Conservation (phyloP, 2,888 invertebrate species). For the Molanna angustata region DNA sequence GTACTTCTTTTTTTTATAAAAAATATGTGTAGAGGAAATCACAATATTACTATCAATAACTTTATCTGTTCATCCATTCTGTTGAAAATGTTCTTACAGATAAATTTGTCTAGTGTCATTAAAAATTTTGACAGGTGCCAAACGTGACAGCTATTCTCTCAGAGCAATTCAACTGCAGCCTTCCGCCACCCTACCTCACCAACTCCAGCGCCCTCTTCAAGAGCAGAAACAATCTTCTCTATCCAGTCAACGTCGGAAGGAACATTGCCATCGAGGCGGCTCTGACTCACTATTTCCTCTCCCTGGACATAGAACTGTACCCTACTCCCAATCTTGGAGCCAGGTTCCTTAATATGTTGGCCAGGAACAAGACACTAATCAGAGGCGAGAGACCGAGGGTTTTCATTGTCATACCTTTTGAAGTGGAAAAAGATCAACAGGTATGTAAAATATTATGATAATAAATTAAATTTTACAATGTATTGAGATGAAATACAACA, state of each 20-base stretch:
- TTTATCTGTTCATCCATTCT: too few relatives aligned
- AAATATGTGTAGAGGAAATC: too few relatives aligned
- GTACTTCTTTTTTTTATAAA: too few relatives aligned
- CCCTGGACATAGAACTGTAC: constrained; percentile 77
- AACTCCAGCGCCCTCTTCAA: constrained; percentile 63
- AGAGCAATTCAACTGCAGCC: constrained; percentile 60
- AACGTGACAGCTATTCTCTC: constrained; percentile 52
- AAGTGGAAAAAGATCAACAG: constrained; percentile 56
- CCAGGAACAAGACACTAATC: constrained; percentile 56
- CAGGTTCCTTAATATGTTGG: constrained; percentile 71
- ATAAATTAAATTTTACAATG: too few relatives aligned
- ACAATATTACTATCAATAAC: too few relatives aligned
- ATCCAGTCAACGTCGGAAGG: constrained; percentile 76
- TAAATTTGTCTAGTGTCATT: too few relatives aligned
- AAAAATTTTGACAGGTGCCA: constrained; percentile 56
- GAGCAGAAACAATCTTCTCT: constrained; percentile 66
- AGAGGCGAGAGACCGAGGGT: constrained; percentile 56
- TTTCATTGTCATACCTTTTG: constrained; percentile 74
- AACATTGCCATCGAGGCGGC: constrained; percentile 74
- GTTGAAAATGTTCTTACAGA: too few relatives aligned
- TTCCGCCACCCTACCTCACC: constrained; percentile 57
- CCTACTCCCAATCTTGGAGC: constrained; percentile 68
- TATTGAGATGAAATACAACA: too few relatives aligned
- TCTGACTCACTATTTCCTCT: constrained; percentile 67
- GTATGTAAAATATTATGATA: constrained; percentile 4